Base-by-base conservation (phyloP, 2,888 invertebrate species). In the Bombyx huttoni region DNA sequence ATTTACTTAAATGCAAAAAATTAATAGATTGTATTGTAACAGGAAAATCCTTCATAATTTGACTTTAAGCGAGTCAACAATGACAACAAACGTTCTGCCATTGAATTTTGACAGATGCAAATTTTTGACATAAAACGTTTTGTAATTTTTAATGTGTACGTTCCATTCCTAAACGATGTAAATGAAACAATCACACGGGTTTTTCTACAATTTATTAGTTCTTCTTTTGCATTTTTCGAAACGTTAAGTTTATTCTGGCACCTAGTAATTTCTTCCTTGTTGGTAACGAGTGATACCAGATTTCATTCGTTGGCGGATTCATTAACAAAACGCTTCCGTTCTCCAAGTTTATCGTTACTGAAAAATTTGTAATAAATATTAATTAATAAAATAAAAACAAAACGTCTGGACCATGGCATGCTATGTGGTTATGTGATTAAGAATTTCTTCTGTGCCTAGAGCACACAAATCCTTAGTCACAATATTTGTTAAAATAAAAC, bases 221-320 rank as follows among this genome's bases (percentile, higher is more conserved):
- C 40, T 40, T 52, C 51, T 46, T 51, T 48, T 64, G 60, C 74
- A 86, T 81, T 81, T 89, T 90, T 58, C 92, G 78, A 64, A 93
- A 93, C 7, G 92, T 93, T 57, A 93, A 83, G 76, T 93, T 94
- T 49, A 93, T 90, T 70, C 93, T 80, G 35, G 90, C 81, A 46
- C 89, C 89, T 24, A 67, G 54, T 13, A 90, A 74, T 54, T 75
- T 89, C 68, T 91, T 92, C 40, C 92, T 79, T 7, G 75, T 76
- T 0, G 93, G 94, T 55, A 94, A 72, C 7, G 92, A 91, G 72
- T 94, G 93, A 70, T 93, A 93, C 93, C 94, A 94, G 60, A 85
- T 75, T 51, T 87, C 81, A 64, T 94, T 94, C 1, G 93, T 93
- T 0, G 93, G 93, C 12, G 91, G 89, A 67, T 93, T 92, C 93